Percentiles rank a stretch among this genome's conserved stretches.
These are phyloP conservation scores for Urocynchramus pylzowi DNA, from an alignment of 2,113 vertebrate species.

Conservation along the genomic window DNA sequence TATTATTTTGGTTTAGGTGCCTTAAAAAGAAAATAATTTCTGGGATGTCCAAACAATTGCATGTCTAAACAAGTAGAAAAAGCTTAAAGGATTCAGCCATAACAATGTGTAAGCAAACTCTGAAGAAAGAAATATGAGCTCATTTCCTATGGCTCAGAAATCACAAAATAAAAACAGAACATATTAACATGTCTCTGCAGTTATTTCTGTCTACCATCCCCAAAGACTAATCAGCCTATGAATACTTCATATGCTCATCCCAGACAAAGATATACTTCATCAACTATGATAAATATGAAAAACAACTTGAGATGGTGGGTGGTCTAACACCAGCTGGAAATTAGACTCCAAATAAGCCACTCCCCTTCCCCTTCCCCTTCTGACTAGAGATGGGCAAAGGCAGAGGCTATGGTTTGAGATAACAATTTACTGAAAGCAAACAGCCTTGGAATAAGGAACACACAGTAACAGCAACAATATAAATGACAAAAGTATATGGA, in stretches of 20 bases:
- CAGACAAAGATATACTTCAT: neutral
- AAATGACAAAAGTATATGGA: neutral
- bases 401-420: too few relatives aligned
- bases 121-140: neutral
- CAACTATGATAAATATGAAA: neutral
- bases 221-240: neutral
- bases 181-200: neutral
- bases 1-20: neutral
- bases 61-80: neutral
- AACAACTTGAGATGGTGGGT: neutral
- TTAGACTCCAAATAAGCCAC: neutral
- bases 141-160: neutral
- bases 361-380: neutral
- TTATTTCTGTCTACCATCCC: neutral
- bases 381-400: fast-evolving
- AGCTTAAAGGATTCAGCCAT: neutral
- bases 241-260: neutral
- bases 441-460: neutral
- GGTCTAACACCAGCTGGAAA: neutral
- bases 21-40: neutral
- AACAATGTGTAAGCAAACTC: neutral
- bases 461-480: neutral
- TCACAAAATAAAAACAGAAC: neutral
- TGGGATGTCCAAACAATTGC: neutral
- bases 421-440: neutral